phyloP scores from a whole-genome alignment of 2,113 vertebrate genomes.

The Tetrax tetrax region DNA sequence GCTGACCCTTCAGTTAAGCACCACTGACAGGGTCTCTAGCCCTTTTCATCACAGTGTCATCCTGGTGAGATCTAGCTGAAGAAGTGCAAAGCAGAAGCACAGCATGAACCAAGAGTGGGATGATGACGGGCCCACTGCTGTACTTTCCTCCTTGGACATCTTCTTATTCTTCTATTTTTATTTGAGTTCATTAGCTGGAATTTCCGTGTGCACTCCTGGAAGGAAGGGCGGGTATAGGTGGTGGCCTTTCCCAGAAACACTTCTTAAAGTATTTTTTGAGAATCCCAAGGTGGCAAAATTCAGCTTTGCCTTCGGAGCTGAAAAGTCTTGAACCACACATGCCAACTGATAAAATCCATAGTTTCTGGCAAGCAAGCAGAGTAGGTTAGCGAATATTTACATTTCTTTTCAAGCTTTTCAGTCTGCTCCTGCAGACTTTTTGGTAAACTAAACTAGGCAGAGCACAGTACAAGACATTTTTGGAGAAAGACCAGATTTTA shows the following conservation, averaged over 20 bases:
- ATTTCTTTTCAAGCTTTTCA: neutral
- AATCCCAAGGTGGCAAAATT: neutral
- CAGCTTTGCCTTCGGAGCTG: neutral
- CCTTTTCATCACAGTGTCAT: neutral
- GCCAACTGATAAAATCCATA: neutral
- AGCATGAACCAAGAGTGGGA: neutral
- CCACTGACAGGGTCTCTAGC: rapidly evolving
- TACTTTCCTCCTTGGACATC: neutral
- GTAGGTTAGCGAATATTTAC: neutral
- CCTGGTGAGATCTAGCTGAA: neutral
- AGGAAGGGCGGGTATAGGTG: neutral
- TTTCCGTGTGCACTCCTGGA: neutral
- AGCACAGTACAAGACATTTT: neutral
- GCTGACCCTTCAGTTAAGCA: neutral
- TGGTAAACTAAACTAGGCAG: neutral
- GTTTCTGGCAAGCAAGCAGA: neutral
- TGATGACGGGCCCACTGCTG: neutral
- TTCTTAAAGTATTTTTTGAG: neutral
- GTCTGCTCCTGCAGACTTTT: neutral
- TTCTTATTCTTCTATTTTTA: neutral
- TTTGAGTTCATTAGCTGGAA: neutral
- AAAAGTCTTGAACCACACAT: neutral
- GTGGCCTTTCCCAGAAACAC: neutral
- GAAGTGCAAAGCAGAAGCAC: neutral
- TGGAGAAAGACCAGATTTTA: neutral